Conservation (phyloP, 2,113 vertebrate genomes). For the Mormoops blainvillei region DNA sequence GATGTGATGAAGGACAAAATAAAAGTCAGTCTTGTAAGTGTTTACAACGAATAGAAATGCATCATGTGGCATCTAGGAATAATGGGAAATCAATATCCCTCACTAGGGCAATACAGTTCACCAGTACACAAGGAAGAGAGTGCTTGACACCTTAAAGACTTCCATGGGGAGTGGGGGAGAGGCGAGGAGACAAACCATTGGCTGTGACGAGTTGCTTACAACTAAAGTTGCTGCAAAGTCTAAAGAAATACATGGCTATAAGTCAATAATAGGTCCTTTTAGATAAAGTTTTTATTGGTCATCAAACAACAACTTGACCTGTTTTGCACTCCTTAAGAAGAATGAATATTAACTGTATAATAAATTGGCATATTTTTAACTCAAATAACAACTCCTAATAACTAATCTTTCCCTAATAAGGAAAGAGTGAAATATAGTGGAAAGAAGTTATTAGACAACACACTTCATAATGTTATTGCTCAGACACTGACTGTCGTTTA, state of each 20-base stretch:
- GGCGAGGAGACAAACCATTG: neutral
- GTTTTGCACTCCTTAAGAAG: neutral
- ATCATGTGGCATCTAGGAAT: conserved; percentile 31
- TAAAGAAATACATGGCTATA: neutral
- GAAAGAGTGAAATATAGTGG: neutral
- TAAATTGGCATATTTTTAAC: neutral
- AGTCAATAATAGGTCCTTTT: neutral
- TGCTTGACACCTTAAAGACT: neutral
- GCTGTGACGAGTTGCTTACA: neutral
- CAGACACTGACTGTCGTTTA: neutral
- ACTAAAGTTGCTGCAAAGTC: neutral
- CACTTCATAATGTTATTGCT: neutral
- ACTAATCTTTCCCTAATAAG: neutral
- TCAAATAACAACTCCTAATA: neutral
- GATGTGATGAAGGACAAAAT: conserved; percentile 58
- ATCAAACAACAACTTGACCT: neutral
- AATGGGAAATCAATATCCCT: conserved; percentile 56
- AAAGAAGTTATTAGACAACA: neutral
- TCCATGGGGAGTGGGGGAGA: no score
- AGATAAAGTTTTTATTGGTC: neutral
- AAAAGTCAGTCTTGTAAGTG: neutral
- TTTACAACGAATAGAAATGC: conserved; percentile 55
- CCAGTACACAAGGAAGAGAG: neutral
- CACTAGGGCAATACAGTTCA: neutral
- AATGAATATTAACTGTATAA: neutral